phyloP scores from a whole-genome alignment of 2,113 vertebrate genomes.

The Thermophis baileyi region DNA sequence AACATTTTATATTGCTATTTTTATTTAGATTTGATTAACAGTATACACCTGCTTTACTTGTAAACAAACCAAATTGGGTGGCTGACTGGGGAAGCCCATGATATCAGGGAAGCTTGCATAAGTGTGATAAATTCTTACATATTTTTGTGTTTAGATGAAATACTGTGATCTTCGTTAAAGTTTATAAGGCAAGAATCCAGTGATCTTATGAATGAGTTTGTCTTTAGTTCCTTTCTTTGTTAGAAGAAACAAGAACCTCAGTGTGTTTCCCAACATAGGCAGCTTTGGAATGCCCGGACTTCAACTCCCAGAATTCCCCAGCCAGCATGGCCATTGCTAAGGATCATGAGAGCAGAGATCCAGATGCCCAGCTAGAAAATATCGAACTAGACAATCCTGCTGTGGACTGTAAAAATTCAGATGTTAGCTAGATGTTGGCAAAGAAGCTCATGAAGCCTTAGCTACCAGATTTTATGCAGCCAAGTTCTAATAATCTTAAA shows the following conservation, averaged over 20 bases:
- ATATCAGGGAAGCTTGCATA: constrained; percentile 3
- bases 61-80: constrained; percentile 15
- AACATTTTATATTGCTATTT: constrained; percentile 11
- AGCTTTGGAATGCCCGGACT: neutral
- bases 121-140: constrained; percentile 1
- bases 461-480: neutral
- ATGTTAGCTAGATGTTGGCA: neutral
- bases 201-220: constrained; percentile 21
- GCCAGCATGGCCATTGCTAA: neutral
- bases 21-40: constrained; percentile 7
- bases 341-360: neutral
- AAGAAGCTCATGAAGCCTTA: neutral
- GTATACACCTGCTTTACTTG: constrained; percentile 18
- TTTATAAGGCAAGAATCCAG: constrained; percentile 10
- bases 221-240: constrained; percentile 33
- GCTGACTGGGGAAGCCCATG: neutral
- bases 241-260: constrained; percentile 32
- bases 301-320: neutral
- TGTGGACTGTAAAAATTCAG: neutral
- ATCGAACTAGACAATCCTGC: neutral
- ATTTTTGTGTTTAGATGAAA: constrained; percentile 19
- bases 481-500: neutral
- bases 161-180: neutral
- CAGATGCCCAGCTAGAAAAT: neutral
- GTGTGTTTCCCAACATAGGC: neutral